Percentiles rank a stretch among this genome's conserved stretches.
These are phyloP conservation scores for Tenrec ecaudatus DNA, from an alignment of 2,113 vertebrate genomes.

Conservation along the genomic window DNA sequence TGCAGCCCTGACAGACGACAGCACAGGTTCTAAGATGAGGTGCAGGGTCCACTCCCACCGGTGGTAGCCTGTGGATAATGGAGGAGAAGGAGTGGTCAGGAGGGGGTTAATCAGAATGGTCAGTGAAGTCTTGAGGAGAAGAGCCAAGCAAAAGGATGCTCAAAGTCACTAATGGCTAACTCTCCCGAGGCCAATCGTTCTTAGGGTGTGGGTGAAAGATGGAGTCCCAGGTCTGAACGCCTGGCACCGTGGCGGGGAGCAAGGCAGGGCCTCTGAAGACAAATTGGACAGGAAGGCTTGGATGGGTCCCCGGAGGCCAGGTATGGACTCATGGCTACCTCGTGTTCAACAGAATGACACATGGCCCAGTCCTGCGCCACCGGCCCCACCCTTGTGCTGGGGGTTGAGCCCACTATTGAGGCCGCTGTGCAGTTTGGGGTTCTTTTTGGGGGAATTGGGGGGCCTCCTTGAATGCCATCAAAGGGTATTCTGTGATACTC, in stretches of 20 bases:
- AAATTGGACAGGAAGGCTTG: not conserved
- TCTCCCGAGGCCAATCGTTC: not conserved
- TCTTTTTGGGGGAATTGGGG: not conserved
- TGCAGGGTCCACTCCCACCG: too few species aligned
- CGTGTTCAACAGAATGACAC: not conserved
- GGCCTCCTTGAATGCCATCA: not conserved
- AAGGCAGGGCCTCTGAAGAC: not conserved
- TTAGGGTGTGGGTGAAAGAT: not conserved
- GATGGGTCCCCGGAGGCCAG: not conserved
- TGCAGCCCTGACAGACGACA: not conserved
- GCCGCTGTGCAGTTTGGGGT: not conserved
- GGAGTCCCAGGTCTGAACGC: not conserved
- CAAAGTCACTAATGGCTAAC: not conserved
- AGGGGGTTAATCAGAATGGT: not conserved
- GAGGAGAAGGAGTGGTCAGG: not conserved
- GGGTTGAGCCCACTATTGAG: not conserved
- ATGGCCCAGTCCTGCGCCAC: not conserved
- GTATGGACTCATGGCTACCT: not conserved
- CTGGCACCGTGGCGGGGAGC: not conserved
- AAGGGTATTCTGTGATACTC: not conserved
- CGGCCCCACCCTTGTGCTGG: not conserved
- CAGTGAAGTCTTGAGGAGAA: not conserved
- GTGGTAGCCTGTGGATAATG: not conserved
- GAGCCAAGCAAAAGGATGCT: not conserved
- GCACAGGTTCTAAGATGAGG: not conserved